Base-by-base conservation (phyloP, 1,140 invertebrate genomes). In the Trichonephila inaurata region DNA sequence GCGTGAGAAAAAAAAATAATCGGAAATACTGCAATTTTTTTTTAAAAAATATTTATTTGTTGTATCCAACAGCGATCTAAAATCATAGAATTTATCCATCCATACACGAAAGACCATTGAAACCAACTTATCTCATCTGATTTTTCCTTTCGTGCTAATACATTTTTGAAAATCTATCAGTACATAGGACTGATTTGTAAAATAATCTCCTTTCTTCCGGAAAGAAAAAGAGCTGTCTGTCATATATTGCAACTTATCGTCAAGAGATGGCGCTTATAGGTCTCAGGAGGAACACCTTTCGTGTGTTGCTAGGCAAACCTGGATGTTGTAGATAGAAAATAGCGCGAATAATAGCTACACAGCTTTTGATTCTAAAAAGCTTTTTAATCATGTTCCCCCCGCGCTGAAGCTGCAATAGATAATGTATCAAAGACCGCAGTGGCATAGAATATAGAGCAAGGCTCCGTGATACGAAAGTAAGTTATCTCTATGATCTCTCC, bases 291-390 rank as follows among this genome's bases (percentile, higher is more conserved):
- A 77, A 28, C 18, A 28, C 28, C 33, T 62, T 64, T 58, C 60
- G n/a, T 21, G 61, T 62, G 86, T 88, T 88, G 86, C 86, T 88
- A 88, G 61, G 86, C 62, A 88, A 88, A 88, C 51, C 61, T 66
- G 62, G 86, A 88, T 88, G 86, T 88, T 88, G 86, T 88, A 88
- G 86, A 61, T 88, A 88, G 86, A 33, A 24, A 88, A 88, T 88
- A 88, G 86, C 51, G 61, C 51, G 62, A 88, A 88, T 88, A 64
- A 88, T 88, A 58, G 86, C 60, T 61, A 33, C 21, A 60, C 72
- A 77, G 72, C 72, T 77, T 51, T 85, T 61, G 58, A 85, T 58
- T 85, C 58, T 85, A 60, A 85, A 61, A 85, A 85, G 44, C 83
- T 60, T 85, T 85, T 85, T 85, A 85, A 85, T 61, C 83, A 28